These are phyloP conservation scores for Macrobrachium rosenbergii DNA, from an alignment of 1,140 invertebrate species.

Conservation along the genomic window DNA sequence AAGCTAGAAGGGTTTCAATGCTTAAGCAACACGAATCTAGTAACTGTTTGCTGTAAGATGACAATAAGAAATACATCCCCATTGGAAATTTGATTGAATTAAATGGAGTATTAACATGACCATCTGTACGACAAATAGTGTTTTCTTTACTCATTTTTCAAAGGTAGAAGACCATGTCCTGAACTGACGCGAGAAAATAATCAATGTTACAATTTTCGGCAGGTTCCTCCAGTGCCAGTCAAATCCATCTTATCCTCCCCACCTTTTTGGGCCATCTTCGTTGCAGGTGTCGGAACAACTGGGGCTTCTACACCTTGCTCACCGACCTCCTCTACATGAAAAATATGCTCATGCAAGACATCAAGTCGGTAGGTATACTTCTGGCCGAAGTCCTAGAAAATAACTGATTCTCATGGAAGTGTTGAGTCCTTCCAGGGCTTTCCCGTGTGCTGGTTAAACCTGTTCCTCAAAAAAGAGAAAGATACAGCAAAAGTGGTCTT, in stretches of 20 bases:
- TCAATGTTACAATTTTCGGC: background rate
- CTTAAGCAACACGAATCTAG: no score
- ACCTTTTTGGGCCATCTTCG: conserved; percentile 68
- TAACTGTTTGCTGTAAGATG: no score
- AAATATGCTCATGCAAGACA: conserved; percentile 62
- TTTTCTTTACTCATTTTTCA: no score
- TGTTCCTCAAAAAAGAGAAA: background rate
- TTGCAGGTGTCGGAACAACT: conserved; percentile 75
- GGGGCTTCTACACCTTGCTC: conserved; percentile 76
- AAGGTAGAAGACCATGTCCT: background rate
- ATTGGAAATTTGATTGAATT: no score
- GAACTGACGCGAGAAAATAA: background rate
- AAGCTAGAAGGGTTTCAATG: no score
- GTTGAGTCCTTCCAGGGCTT: background rate
- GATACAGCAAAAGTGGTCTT: no score
- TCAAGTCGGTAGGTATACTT: conserved; percentile 47
- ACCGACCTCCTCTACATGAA: conserved; percentile 74
- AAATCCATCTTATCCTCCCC: conserved; percentile 51
- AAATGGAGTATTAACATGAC: no score
- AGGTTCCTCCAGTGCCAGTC: conserved; percentile 42
- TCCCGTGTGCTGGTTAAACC: background rate
- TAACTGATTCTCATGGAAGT: background rate
- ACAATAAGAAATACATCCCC: no score
- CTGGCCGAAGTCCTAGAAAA: background rate
- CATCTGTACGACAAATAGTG: no score